These are phyloP conservation scores for Gari tellinella DNA, from an alignment of 2,888 invertebrate species.

Conservation along the genomic window DNA sequence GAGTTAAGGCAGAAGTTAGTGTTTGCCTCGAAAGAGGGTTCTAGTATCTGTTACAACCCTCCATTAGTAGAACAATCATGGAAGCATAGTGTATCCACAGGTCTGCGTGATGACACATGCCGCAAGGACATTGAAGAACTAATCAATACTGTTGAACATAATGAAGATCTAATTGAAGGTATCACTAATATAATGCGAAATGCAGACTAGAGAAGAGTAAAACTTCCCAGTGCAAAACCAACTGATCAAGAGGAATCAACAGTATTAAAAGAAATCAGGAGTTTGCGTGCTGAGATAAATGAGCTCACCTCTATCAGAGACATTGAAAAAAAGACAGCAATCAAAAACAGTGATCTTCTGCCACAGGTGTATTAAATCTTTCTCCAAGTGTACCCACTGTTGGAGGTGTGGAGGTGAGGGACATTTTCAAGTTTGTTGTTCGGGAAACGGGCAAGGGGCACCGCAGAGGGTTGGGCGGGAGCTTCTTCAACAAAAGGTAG, in stretches of 20 bases:
- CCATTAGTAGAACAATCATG: slow-evolving; percentile 9
- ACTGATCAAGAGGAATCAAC: background rate
- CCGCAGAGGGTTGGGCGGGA: slow-evolving; percentile 5
- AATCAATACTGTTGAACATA: background rate
- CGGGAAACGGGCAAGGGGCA: slow-evolving; percentile 13
- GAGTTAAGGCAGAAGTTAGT: slow-evolving; percentile 16
- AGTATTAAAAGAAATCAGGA: background rate
- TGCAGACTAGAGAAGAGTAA: background rate
- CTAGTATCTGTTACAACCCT: background rate
- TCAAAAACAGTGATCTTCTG: background rate
- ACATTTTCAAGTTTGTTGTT: slow-evolving; percentile 8
- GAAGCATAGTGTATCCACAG: slow-evolving; percentile 9
- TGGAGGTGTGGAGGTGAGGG: slow-evolving; percentile 17
- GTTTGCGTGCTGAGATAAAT: background rate
- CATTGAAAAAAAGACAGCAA: background rate
- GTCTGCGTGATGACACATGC: slow-evolving; percentile 9
- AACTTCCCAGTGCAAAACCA: background rate
- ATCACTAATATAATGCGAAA: slow-evolving; percentile 5
- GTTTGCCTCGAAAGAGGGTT: slow-evolving; percentile 12
- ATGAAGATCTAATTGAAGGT: slow-evolving; percentile 15
- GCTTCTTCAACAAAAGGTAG: background rate
- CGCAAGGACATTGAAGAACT: slow-evolving; percentile 2
- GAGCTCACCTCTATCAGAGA: background rate
- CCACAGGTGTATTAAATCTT: background rate
- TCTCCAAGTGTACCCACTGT: slow-evolving; percentile 20